Base-by-base conservation (phyloP, 2,888 invertebrate species). In the Eristalis tenax region DNA sequence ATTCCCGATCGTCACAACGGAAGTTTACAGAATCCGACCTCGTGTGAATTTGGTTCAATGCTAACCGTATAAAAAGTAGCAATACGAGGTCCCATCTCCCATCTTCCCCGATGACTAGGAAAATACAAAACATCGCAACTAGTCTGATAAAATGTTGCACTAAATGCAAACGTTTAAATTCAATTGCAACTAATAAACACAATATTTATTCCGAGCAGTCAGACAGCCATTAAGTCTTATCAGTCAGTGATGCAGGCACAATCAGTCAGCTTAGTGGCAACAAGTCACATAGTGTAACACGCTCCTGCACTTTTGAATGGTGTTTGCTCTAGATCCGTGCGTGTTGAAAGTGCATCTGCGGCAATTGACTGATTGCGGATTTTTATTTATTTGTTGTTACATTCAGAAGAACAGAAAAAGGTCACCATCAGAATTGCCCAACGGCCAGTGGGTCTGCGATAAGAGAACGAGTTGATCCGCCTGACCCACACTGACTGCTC, bases 361-460 rank as follows among this genome's bases (percentile, higher is more conserved):
- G 23, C 22, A 35, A 43, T 4, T 43, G n/a, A 43, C 50, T 50
- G 50, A 50, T 50, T 28, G 18, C 6, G 28, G 13, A 35, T 35
- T 69, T 18, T 70, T 38, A 70, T 70, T 70, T 22, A 59, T 70
- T 57, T n/a, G 10, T 57, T 50, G 50, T 40, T 59, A 15, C 23
- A 28, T 56, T 23, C 26, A 26, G 26, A 26, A 26, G 26, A 26
- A 43, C 8, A 32, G 5, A 32, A 70, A 70, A 57, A 38, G 59
- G 59, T 70, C 59, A 23, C 8, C 70, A n/a, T 50, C 23, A 38
- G 59, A 70, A 70, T 70, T 59, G 38, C 70, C 35, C 70, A 23
- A 23, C 23, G 70, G 70, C 59, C 59, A 70, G 68, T 70, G 59
- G 59, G 59, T 59, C 28, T 59, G 22, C 18, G 70, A 70, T 70